Base-by-base conservation (phyloP, 2,113 vertebrate genomes). In the Xiphophorus maculatus region DNA sequence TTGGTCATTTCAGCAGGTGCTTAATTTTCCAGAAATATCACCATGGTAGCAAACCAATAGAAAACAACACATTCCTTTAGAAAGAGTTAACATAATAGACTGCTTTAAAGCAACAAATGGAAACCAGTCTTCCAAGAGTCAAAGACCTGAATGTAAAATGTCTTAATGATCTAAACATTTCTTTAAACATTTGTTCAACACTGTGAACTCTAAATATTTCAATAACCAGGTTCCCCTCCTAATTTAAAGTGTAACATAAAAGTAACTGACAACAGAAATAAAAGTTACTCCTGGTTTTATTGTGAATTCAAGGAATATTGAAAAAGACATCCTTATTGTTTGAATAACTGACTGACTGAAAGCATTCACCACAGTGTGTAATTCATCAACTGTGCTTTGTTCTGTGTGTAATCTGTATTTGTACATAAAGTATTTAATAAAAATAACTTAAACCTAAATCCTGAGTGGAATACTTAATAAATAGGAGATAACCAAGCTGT, bases 361-460 rank as follows among this genome's bases (percentile, higher is more conserved):
- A 96, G 94, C 88, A 95, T 94, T 93, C 89, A 93, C 95, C 97
- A 71, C 75, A 87, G 75, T 92, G 95, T 96, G 95, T 97, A 94
- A 96, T 97, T 97, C 96, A 94, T 95, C 96, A 83, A 86, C 85
- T 85, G 92, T 95, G 96, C 95, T 96, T 95, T 98, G 96, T 97
- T 96, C 94, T 97, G 96, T 99, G 96, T 98, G 96, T 97, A 97
- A 96, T 92, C 94, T 98, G 97, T 98, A 97, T 97, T 97, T 99
- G 97, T 98, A 97, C 91, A 96, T 96, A 96, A 94, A 94, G 92
- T 92, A 91, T 93, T 93, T 94, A 93, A 96, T 96, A 97, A 95
- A 96, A 94, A 95, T 89, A 93, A 96, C 96, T 96, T 97, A 97
- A 97, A 96, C 95, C 95, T 96, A 96, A 95, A 94, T 94, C 94